Conservation (phyloP, 2,888 invertebrate species). For the Mesorhabditis sp. region DNA sequence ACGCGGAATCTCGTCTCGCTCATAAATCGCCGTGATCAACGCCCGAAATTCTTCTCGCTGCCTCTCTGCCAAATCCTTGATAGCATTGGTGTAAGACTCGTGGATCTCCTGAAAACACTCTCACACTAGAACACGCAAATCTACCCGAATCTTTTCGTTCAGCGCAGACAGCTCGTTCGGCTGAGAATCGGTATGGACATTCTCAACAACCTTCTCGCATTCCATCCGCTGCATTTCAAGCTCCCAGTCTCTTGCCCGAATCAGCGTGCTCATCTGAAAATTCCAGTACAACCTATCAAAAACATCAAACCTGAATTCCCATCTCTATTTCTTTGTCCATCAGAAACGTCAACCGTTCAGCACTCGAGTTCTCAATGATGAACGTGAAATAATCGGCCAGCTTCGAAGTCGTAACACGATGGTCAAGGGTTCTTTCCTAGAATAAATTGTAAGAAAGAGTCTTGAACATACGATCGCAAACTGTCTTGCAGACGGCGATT, state of each 20-base stretch:
- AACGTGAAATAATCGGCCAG: background rate
- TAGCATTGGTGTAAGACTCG: constrained; percentile 41
- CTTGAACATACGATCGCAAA: too few relatives aligned
- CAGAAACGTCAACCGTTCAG: constrained; percentile 4
- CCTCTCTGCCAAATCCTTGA: constrained; percentile 39
- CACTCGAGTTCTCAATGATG: constrained; percentile 5
- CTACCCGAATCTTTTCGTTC: constrained; percentile 46
- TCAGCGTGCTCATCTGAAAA: constrained; percentile 38
- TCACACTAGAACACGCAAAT: background rate
- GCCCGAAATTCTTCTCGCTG: constrained; percentile 34
- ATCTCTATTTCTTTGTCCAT: constrained; percentile 1
- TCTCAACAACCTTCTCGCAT: constrained; percentile 32
- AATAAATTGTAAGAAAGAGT: too few relatives aligned
- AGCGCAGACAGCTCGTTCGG: constrained; percentile 44
- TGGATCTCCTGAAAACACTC: constrained; percentile 34
- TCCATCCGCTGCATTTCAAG: constrained; percentile 37
- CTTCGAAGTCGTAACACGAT: background rate
- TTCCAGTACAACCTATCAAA: background rate
- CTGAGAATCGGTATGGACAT: constrained; percentile 27
- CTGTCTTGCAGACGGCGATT: too few relatives aligned
- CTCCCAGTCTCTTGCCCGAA: constrained; percentile 46
- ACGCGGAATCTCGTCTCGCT: constrained; percentile 24
- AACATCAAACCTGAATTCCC: background rate
- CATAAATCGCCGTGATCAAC: constrained; percentile 30
- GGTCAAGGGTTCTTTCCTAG: too few relatives aligned